phyloP scores from a whole-genome alignment of 2,797 vertebrate genomes.

The Periparus ater region DNA sequence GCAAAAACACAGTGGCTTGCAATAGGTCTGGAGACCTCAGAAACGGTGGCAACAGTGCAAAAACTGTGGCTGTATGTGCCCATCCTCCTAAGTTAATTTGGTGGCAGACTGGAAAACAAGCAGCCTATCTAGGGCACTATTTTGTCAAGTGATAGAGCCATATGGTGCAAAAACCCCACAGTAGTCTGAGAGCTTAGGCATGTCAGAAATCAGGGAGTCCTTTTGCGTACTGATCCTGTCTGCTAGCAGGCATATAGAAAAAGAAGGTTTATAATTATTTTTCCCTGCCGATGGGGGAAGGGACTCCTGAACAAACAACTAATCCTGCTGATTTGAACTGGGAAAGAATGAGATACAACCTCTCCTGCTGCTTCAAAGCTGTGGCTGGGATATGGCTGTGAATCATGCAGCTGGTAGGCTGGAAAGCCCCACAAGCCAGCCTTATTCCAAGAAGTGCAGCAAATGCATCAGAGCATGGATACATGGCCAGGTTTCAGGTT shows the following conservation, averaged over 20 bases:
- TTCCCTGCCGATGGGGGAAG: neutral
- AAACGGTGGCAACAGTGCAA: neutral
- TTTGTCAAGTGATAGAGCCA: conserved; percentile 31
- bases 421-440: neutral
- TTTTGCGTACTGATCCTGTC: neutral
- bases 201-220: conserved; percentile 56
- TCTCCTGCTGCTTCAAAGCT: neutral
- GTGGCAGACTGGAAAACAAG: neutral
- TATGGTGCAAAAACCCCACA: neutral
- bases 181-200: conserved; percentile 7
- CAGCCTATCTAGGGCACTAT: conserved; percentile 24
- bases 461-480: neutral
- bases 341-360: neutral
- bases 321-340: neutral
- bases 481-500: neutral
- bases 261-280: neutral
- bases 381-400: neutral
- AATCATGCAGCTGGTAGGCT: neutral
- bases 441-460: neutral
- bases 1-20: neutral
- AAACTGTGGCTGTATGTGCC: neutral
- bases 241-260: neutral
- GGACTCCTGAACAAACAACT: neutral
- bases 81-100: conserved; percentile 4
- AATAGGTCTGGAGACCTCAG: neutral